Evolutionary conservation across 2,888 invertebrate species (phyloP).

Genomic region (Diarsia mendica): DNA sequence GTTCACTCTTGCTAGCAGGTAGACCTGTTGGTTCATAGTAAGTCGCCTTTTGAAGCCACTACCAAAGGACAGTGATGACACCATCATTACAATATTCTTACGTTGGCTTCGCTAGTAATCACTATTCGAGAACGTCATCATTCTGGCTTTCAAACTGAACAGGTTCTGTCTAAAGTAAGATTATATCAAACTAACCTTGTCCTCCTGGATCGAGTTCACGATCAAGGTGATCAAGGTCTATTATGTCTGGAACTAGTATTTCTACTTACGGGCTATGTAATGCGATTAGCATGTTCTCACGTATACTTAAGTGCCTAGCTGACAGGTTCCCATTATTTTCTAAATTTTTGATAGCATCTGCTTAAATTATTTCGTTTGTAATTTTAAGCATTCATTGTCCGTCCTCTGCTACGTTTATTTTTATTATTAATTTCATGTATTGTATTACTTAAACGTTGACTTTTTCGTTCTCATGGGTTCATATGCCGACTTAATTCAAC

Average conservation of each 20-base stretch:
- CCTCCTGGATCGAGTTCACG: slow-evolving; percentile 57
- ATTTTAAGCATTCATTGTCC: background rate
- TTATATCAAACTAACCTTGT: slow-evolving; percentile 43
- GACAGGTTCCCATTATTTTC: background rate
- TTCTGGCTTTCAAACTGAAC: slow-evolving; percentile 7
- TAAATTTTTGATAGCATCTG: background rate
- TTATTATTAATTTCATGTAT: background rate
- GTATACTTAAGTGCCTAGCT: slow-evolving; percentile 12
- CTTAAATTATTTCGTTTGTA: background rate
- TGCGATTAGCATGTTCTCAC: slow-evolving; percentile 40
- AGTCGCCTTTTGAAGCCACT: too few relatives aligned
- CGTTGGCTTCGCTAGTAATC: background rate
- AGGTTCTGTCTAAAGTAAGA: slow-evolving; percentile 9
- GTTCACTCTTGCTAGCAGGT: too few relatives aligned
- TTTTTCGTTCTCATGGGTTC: background rate
- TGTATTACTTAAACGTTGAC: background rate
- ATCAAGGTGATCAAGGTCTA: slow-evolving; percentile 66
- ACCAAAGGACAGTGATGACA: background rate
- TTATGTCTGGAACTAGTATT: slow-evolving; percentile 60
- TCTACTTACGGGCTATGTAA: slow-evolving; percentile 38
- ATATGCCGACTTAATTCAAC: background rate
- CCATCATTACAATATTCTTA: background rate
- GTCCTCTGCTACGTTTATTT: background rate
- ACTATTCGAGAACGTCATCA: background rate
- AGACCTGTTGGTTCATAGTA: too few relatives aligned